These are phyloP conservation scores for Phaetusa simplex DNA, from an alignment of 2,113 vertebrate genomes.

Conservation along the genomic window DNA sequence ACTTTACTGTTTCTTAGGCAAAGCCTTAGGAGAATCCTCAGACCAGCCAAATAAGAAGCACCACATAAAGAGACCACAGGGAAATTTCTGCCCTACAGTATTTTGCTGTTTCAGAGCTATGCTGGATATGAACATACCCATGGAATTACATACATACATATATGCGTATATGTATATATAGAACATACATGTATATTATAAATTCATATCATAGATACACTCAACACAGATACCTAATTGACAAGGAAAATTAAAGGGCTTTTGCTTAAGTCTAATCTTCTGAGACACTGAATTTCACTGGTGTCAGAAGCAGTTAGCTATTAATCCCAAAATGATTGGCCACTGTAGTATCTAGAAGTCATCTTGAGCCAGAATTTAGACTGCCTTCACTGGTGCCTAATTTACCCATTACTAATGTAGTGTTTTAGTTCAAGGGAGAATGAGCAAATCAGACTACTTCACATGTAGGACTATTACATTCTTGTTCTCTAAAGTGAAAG, in stretches of 20 bases:
- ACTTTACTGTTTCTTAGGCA: neutral
- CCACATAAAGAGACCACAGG: neutral
- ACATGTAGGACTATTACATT: neutral
- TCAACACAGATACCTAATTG: neutral
- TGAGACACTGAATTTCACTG: neutral
- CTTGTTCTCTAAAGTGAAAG: conserved; percentile 17
- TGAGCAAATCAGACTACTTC: neutral
- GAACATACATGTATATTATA: neutral
- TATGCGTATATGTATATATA: neutral
- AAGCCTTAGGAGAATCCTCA: neutral
- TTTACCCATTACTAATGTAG: conserved; percentile 8
- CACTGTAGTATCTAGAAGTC: neutral
- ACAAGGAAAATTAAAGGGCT: neutral
- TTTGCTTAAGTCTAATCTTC: neutral
- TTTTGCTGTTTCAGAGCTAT: neutral
- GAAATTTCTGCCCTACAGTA: neutral
- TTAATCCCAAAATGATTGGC: neutral
- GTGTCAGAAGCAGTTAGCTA: neutral
- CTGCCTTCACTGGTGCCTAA: neutral
- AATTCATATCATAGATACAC: neutral
- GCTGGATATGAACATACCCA: neutral
- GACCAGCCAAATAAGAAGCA: neutral
- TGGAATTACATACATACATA: neutral
- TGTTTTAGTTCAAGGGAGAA: neutral
- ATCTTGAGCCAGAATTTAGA: neutral